These are phyloP conservation scores for Macrotis lagotis DNA, from an alignment of 2,113 vertebrate species.

Conservation along the genomic window DNA sequence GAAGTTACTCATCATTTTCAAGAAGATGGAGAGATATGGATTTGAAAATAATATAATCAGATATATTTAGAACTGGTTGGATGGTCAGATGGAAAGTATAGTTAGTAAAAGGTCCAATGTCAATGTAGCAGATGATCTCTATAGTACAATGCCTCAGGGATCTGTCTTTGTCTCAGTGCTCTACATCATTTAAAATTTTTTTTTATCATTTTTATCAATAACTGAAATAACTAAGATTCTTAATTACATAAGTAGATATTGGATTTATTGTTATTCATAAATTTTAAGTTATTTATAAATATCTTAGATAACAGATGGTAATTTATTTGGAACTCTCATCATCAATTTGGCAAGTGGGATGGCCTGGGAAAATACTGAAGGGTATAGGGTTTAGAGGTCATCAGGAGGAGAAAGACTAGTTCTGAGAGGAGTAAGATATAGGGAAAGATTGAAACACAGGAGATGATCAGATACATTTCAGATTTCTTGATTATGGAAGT, in stretches of 20 bases:
- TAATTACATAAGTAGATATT: not conserved
- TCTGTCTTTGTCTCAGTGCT: not conserved
- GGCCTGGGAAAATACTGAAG: not conserved
- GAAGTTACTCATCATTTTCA: not conserved
- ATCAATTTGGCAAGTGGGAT: not conserved
- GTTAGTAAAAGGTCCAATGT: not conserved
- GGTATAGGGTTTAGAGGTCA: not conserved
- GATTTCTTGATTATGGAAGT: not conserved
- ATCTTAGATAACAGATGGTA: not conserved
- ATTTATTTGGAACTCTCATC: not conserved
- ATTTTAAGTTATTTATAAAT: not conserved
- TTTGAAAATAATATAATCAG: not conserved
- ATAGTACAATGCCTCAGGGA: not conserved
- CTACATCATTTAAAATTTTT: not conserved
- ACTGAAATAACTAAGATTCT: not conserved
- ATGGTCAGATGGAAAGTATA: not conserved
- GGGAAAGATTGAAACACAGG: not conserved
- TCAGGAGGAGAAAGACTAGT: not conserved
- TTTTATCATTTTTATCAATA: not conserved
- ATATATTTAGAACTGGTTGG: not conserved
- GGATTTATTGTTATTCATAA: not conserved
- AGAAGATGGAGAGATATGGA: not conserved
- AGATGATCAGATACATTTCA: not conserved
- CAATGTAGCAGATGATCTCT: not conserved
- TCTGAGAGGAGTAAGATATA: not conserved